phyloP scores from a whole-genome alignment of 1,140 invertebrate species.

The Achroia grisella region DNA sequence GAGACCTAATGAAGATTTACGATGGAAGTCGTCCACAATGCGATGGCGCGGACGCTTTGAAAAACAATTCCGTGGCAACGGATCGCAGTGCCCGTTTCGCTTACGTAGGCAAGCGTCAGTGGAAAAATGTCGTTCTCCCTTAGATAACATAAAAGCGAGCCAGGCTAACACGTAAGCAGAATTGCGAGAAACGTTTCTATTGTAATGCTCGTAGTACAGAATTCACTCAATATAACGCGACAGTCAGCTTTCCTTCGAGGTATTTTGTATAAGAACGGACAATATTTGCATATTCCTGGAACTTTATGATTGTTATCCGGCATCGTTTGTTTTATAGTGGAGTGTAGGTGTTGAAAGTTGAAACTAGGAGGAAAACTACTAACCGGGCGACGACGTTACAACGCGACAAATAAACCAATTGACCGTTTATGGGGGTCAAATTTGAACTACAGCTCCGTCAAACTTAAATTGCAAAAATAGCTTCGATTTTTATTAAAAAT shows the following conservation, averaged over 20 bases:
- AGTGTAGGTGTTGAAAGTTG: too few species aligned
- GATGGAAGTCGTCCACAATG: constrained; percentile 12
- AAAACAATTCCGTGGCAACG: constrained; percentile 25
- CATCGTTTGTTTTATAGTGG: too few species aligned
- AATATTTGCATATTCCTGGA: too few species aligned
- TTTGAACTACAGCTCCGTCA: too few species aligned
- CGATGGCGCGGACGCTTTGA: constrained; percentile 13
- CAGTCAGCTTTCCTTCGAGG: neutral
- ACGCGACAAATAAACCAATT: too few species aligned
- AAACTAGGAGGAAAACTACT: too few species aligned
- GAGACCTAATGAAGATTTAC: constrained; percentile 18
- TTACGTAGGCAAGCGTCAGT: constrained; percentile 18
- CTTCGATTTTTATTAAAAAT: too few species aligned
- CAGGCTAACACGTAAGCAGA: constrained; percentile 16
- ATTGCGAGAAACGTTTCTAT: constrained; percentile 8
- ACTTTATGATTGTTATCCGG: too few species aligned
- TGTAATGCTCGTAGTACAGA: neutral
- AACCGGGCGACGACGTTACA: too few species aligned
- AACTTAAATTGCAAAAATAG: too few species aligned
- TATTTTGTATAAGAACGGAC: too few species aligned
- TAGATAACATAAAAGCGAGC: constrained; percentile 10
- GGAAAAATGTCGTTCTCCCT: constrained; percentile 13
- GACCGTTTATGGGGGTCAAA: too few species aligned
- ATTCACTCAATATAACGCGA: neutral
- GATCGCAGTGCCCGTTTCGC: constrained; percentile 14